Percentiles rank a stretch among this genome's conserved stretches.
phyloP scores from a whole-genome alignment of 2,113 vertebrate genomes.

The Dasyurus viverrinus region DNA sequence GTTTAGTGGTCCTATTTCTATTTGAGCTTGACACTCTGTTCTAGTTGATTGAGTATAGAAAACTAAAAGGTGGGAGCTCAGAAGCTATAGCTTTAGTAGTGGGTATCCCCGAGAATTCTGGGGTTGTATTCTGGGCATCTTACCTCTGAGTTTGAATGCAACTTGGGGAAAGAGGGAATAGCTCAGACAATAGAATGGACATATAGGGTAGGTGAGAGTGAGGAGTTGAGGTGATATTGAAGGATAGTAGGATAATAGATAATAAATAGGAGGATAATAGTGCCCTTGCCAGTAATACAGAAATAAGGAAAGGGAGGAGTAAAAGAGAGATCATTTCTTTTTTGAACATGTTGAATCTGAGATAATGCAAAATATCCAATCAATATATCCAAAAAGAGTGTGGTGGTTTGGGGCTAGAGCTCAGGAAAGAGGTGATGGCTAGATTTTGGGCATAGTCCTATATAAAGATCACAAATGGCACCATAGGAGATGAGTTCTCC shows the following conservation, averaged over 20 bases:
- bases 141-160: neutral
- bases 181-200: neutral
- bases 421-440: neutral
- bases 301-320: neutral
- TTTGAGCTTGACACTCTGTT: neutral
- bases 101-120: neutral
- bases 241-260: too few relatives aligned
- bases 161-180: neutral
- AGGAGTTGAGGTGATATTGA: neutral
- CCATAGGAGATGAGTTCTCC: neutral
- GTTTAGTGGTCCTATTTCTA: neutral
- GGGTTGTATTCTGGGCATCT: neutral
- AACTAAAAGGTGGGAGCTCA: neutral
- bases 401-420: neutral
- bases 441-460: neutral
- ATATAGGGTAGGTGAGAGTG: neutral
- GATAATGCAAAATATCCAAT: neutral
- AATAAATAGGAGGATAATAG: neutral
- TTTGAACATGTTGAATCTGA: neutral
- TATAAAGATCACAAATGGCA: neutral
- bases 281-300: neutral
- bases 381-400: neutral
- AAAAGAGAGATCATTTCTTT: neutral
- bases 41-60: neutral
- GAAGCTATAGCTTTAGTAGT: neutral